phyloP scores from a whole-genome alignment of 2,113 vertebrate species.

The Bungarus multicinctus region DNA sequence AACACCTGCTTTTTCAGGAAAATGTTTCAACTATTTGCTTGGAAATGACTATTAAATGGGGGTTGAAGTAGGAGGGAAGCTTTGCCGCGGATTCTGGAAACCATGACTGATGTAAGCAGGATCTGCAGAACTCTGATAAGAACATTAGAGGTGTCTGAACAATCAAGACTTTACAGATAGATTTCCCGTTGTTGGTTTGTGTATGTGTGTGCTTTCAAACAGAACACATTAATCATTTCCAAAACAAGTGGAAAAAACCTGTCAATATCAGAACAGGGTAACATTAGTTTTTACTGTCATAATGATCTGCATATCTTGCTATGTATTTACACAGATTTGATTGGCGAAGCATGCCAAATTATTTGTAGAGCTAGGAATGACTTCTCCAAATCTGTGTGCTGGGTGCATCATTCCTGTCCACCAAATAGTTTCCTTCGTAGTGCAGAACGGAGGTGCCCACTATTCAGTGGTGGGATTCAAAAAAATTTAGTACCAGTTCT shows the following conservation, averaged over 20 bases:
- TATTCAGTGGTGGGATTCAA: too few species aligned
- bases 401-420: not conserved
- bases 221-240: constrained; percentile 1
- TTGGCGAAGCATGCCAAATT: not conserved
- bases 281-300: not conserved
- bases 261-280: not conserved
- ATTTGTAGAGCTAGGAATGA: not conserved
- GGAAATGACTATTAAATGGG: constrained; percentile 38
- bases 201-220: not conserved
- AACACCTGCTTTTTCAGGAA: constrained; percentile 41
- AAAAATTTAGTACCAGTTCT: too few species aligned
- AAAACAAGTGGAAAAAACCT: fast-evolving
- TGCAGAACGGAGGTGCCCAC: not conserved
- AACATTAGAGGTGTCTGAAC: constrained; percentile 50
- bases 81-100: fast-evolving
- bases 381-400: not conserved
- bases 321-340: fast-evolving
- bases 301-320: not conserved
- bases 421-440: not conserved
- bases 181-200: constrained; percentile 1
- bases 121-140: constrained; percentile 57
- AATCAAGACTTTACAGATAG: constrained; percentile 20
- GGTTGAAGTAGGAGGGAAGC: not conserved
- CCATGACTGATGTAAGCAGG: constrained; percentile 34
- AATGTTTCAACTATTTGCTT: constrained; percentile 46